Base-by-base conservation (phyloP, 2,888 invertebrate species). In the Drosophila quinaria region DNA sequence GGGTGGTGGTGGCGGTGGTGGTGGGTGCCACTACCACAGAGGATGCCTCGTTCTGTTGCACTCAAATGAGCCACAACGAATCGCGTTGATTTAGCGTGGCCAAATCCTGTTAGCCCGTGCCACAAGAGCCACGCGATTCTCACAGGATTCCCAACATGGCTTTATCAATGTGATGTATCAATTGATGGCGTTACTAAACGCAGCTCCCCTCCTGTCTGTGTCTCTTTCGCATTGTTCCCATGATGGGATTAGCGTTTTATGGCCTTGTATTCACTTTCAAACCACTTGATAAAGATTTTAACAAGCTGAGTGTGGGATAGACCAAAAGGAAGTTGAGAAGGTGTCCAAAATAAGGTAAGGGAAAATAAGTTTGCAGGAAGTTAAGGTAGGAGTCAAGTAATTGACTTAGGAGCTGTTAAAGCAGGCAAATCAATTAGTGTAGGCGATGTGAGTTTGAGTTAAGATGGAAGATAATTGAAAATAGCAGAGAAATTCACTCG, bases 31-130 rank as follows among this genome's bases (percentile, higher is more conserved):
- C 50, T 77, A 80, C 73, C 54, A 29, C 35, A 22, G 46, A 33
- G 52, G 47, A 29, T 39, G 62, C 56, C 80, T 79, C 78, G 65
- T 63, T 67, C 81, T 70, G 71, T 63, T 74, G 78, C 81, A 87
- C 86, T 87, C 87, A 90, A 90, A 91, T 92, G 91, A 91, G 91
- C 81, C 91, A 73, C 83, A 72, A 55, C 91, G 81, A 91, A 91
- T 91, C 71, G 79, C 86, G 80, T 85, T 91, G 90, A 90, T 91
- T 87, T 87, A 87, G 91, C 91, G 80, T 91, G 75, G 82, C 91
- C 88, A 90, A 90, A 91, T 90, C 87, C 80, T 80, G 86, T 91
- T 90, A 90, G 90, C 78, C 78, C 77, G 78, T 87, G 87, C 78
- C 80, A 73, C 35, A 29, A 41, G 47, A 49, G 80, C 60, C 84